phyloP scores from a whole-genome alignment of 1,140 invertebrate genomes.

The Andrena cerasifolii region DNA sequence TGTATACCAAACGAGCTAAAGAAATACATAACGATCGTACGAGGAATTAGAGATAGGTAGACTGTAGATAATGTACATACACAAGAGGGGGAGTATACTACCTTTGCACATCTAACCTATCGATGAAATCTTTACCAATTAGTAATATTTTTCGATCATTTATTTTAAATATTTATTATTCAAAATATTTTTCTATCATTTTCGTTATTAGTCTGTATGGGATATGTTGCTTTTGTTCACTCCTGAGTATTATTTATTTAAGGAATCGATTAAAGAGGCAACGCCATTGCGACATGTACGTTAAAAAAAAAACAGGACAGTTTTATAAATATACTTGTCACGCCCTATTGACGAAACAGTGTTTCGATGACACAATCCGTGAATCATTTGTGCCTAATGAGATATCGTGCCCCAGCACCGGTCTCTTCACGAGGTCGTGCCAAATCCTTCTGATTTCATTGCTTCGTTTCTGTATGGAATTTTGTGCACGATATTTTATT shows the following conservation, averaged over 20 bases:
- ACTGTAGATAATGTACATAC: no score
- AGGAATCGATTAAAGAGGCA: neutral
- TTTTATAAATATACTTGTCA: conserved; percentile 37
- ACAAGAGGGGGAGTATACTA: no score
- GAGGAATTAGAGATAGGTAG: no score
- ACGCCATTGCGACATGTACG: neutral
- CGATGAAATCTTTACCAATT: no score
- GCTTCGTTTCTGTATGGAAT: neutral
- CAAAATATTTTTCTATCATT: no score
- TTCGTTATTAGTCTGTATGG: no score
- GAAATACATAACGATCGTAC: no score
- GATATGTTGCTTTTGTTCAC: neutral
- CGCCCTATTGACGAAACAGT: conserved; percentile 25
- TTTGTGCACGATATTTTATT: neutral
- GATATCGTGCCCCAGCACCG: neutral
- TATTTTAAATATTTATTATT: no score
- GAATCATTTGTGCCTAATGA: conserved; percentile 39
- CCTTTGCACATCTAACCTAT: no score
- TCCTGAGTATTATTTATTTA: neutral
- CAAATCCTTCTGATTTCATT: neutral
- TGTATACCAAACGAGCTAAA: no score
- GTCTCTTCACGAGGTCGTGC: neutral
- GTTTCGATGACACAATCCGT: conserved; percentile 18
- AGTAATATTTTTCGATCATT: no score
- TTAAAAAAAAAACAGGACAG: conserved; percentile 9